These are phyloP conservation scores for Benitochromis conjunctus DNA, from an alignment of 2,113 vertebrate species.

Conservation along the genomic window DNA sequence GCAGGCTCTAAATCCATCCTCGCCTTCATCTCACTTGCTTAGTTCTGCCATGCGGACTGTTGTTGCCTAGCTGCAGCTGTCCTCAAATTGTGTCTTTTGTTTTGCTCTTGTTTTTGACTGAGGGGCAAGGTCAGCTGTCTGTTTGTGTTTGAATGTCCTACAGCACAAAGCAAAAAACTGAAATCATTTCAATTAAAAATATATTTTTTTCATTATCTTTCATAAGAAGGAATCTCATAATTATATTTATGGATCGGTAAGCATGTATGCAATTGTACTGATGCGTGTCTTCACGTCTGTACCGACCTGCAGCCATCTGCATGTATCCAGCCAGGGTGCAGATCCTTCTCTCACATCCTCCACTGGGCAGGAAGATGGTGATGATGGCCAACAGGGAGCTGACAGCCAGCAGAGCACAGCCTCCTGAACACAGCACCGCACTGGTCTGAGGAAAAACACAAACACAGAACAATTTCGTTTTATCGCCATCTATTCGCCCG, in stretches of 20 bases:
- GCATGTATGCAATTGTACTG: background rate
- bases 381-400: conserved; percentile 89
- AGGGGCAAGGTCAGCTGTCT: conserved; percentile 40
- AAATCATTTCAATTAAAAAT: background rate
- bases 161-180: background rate
- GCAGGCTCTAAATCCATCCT: conserved; percentile 56
- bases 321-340: conserved; percentile 92
- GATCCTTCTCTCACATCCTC: conserved; percentile 84
- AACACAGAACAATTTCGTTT: conserved; percentile 1
- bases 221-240: background rate
- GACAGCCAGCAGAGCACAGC: conserved; percentile 85
- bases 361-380: conserved; percentile 85
- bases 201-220: background rate
- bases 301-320: conserved; percentile 90
- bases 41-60: background rate
- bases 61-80: conserved; percentile 73
- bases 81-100: conserved; percentile 34
- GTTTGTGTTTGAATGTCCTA: background rate
- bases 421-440: conserved; percentile 85
- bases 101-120: conserved; percentile 29
- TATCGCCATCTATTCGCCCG: background rate
- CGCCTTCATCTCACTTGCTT: conserved; percentile 4
- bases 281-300: background rate
- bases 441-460: conserved; percentile 80
- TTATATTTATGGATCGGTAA: background rate